phyloP scores from a whole-genome alignment of 2,113 vertebrate genomes.

The Aphyosemion australe region DNA sequence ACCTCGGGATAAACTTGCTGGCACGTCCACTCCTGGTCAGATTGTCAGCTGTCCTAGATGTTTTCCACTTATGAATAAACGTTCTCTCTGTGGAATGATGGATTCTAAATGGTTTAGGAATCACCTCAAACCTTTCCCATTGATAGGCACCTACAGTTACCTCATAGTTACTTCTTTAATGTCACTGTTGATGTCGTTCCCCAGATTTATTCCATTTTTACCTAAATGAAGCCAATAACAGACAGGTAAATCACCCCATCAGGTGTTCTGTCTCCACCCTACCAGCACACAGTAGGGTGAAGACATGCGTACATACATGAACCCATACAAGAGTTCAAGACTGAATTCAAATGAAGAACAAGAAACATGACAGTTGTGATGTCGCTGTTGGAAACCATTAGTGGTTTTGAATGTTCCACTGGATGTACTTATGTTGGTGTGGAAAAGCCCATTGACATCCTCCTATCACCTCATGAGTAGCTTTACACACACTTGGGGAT shows the following conservation, averaged over 20 bases:
- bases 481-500: slow-evolving; percentile 46
- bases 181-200: too few relatives aligned
- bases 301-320: not conserved
- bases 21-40: too few relatives aligned
- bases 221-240: not conserved
- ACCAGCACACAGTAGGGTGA: slow-evolving; percentile 10
- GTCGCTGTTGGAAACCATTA: slow-evolving; percentile 58
- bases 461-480: slow-evolving; percentile 65
- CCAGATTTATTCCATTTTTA: slow-evolving; percentile 22
- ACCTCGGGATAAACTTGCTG: too few relatives aligned
- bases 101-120: too few relatives aligned
- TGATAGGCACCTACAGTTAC: too few relatives aligned
- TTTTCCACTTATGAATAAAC: too few relatives aligned
- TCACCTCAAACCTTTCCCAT: too few relatives aligned
- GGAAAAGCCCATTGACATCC: slow-evolving; percentile 59
- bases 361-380: slow-evolving; percentile 62
- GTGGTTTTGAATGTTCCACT: slow-evolving; percentile 68
- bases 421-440: slow-evolving; percentile 36
- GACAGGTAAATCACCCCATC: slow-evolving; percentile 22
- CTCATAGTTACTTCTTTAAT: too few relatives aligned
- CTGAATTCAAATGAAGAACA: slow-evolving; percentile 34
- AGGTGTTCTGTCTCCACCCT: slow-evolving; percentile 21
- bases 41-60: too few relatives aligned
- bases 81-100: too few relatives aligned
- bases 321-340: slow-evolving; percentile 6